Base-by-base conservation (phyloP, 2,113 vertebrate genomes). In the Ctenodactylus gundi region DNA sequence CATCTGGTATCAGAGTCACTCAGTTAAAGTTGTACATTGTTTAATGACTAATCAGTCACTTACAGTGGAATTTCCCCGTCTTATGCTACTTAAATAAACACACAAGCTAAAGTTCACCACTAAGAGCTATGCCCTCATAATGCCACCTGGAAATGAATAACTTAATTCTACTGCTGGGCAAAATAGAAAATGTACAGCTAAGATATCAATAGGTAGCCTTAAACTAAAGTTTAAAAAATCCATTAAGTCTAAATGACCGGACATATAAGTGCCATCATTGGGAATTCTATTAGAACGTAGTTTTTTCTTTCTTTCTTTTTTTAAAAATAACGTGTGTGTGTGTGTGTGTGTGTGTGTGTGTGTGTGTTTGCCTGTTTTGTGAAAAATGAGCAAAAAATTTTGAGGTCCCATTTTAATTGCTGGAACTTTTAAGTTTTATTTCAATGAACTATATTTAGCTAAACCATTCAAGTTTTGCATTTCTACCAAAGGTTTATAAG, bases 361-460 rank as follows among this genome's bases (percentile, higher is more conserved):
- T 49, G 34, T 83, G 49, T 64, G 29, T 41, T 8, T 87, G 84
- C 83, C 49, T 57, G 4, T 93, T 95, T 80, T 87, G 73, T 76
- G 39, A 81, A 62, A 89, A 95, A 88, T 65, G 27, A 84, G 65
- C 20, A 93, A 58, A 94, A 76, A 29, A 62, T 25, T 92, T 75
- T 65, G 72, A 64, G 4, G 10, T 90, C 8, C 25, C 95, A 44
- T 78, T 94, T 88, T 94, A 67, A 94, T 83, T 62, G 20, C 51
- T 92, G 9, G 53, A 91, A 93, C 21, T 86, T n/a, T 88, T 78
- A 94, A 34, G 15, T 90, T 91, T 89, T 31, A 85, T 86, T 94
- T 96, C 80, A 89, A 80, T 4, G 46, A 29, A 4, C 84, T 78
- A 67, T 78, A 44, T 81, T 94, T 91, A 93, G 65, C 31, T 39